Evolutionary conservation across 2,797 vertebrate genomes (phyloP).

Genomic region (Acanthis flammea): DNA sequence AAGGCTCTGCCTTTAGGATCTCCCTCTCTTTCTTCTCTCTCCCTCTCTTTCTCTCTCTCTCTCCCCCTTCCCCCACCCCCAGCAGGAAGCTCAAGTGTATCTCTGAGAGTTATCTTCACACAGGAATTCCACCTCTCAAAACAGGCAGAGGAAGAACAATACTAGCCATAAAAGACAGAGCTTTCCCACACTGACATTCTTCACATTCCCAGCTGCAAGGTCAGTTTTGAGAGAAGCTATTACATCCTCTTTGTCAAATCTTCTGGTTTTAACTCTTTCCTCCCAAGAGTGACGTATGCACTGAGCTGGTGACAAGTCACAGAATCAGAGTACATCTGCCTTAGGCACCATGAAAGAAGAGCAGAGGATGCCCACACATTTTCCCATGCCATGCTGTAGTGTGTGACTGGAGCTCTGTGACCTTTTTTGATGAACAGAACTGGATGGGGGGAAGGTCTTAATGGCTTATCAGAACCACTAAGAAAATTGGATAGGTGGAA

Average conservation of each 20-base stretch:
- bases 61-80: neutral
- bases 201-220: neutral
- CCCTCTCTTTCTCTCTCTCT: neutral
- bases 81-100: neutral
- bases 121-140: neutral
- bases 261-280: neutral
- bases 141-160: neutral
- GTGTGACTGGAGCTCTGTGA: neutral
- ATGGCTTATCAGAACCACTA: neutral
- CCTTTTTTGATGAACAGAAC: neutral
- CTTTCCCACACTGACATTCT: neutral
- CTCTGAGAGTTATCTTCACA: neutral
- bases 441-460: neutral
- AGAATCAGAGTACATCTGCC: neutral
- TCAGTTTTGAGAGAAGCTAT: neutral
- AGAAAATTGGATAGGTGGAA: neutral
- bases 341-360: neutral
- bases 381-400: neutral
- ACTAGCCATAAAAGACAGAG: neutral
- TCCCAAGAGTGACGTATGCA: neutral
- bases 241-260: neutral
- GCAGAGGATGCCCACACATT: fast-evolving
- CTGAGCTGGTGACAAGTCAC: neutral
- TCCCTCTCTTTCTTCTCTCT: neutral
- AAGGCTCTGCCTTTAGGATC: neutral